Base-by-base conservation (phyloP, 2,888 invertebrate species). In the Clanis bilineata region DNA sequence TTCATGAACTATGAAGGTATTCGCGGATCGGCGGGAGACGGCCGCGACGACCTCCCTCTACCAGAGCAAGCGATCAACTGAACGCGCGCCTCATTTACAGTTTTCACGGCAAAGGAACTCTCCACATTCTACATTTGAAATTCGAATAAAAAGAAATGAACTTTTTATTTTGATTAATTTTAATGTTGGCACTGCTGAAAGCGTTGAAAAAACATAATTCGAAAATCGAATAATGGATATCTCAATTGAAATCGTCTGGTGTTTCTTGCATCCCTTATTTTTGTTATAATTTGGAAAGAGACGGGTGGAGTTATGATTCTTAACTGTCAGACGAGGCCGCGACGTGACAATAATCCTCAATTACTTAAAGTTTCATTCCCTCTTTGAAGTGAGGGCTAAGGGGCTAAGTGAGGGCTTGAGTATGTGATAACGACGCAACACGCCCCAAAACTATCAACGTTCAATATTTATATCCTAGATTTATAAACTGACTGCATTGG, bases 331-430 rank as follows among this genome's bases (percentile, higher is more conserved):
- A 36, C 36, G 36, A 51, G 51, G 28, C 28, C 10, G 28, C 51
- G 51, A 32, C 32, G 51, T 51, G 51, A 51, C 51, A 32, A 51
- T 51, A 51, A 51, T 51, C 51, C 32, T 28, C 32, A 51, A 51
- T 51, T 51, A 51, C 51, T 21, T 51, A 51, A 47, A 51, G 32
- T 51, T 51, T 51, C 28, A 51, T 51, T 32, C 47, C 28, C 28
- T 51, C 51, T 47, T 44, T 47, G 47, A 47, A 51, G 47, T 28
- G 51, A 45, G 36, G 36, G 36, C 25, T 4, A 25, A 25, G 47
- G n/a, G 25, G 28, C 15, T 51, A 10, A 51, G 51, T 4, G 6
- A 25, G 47, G n/a, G 25, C 32, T 18, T 51, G 18, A 51, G 51
- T 51, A 28, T 51, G 51, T 47, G 28, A 15, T 7, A 47, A 47